Conservation (phyloP, 2,888 invertebrate genomes). For the Neria commutata region DNA sequence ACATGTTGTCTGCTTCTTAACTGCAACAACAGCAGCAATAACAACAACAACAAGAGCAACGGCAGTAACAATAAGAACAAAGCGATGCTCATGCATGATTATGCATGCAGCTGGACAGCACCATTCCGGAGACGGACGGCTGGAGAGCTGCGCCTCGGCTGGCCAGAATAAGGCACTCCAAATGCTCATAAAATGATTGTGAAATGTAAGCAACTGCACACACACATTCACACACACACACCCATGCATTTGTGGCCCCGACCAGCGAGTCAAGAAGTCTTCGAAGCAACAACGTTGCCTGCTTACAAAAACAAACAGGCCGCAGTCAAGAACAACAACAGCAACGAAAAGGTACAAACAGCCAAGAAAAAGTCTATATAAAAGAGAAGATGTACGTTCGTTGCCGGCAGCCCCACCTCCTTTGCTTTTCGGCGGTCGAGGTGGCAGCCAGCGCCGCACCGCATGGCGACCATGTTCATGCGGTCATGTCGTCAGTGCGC, state of each 20-base stretch:
- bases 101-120: not conserved
- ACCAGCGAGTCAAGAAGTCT: not conserved
- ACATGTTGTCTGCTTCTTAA: constrained; percentile 15
- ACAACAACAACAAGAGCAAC: constrained; percentile 5
- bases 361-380: not conserved
- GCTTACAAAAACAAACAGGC: not conserved
- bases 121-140: not conserved
- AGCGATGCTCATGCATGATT: not conserved
- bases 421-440: not conserved
- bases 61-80: not conserved
- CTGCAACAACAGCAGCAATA: constrained; percentile 2
- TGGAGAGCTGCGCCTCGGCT: not conserved
- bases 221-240: not conserved
- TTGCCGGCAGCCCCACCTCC: not conserved
- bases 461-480: not conserved
- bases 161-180: not conserved
- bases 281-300: not conserved
- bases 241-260: too few species aligned
- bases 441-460: not conserved
- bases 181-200: too few species aligned
- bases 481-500: not conserved
- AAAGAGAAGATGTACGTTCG: not conserved
- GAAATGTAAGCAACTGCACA: not conserved
- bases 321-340: not conserved
- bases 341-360: not conserved